Conservation (phyloP, 2,113 vertebrate species). For the Circaetus cinerascens region DNA sequence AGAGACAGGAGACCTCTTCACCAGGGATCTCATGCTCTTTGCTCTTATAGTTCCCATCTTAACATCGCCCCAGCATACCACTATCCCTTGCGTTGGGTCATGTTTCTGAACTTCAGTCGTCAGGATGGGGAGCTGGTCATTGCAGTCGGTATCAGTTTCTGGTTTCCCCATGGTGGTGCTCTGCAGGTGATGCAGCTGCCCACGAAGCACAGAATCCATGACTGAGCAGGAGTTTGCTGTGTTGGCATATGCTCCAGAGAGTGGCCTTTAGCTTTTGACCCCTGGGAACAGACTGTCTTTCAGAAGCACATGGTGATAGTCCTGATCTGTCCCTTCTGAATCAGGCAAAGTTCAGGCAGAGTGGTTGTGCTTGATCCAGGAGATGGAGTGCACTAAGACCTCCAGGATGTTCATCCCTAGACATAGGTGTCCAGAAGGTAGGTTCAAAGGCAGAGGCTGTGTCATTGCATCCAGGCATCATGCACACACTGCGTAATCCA, state of each 20-base stretch:
- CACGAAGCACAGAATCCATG: background rate
- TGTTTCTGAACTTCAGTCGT: background rate
- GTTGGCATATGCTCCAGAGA: background rate
- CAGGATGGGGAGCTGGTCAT: background rate
- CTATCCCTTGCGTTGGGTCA: background rate
- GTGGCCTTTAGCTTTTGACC: background rate
- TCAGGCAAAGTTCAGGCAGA: background rate
- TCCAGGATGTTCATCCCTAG: background rate
- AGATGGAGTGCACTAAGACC: background rate
- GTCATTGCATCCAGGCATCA: background rate
- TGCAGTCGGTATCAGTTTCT: background rate
- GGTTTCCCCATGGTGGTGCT: background rate
- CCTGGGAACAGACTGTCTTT: background rate
- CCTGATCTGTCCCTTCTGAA: background rate
- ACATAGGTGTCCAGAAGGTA: background rate
- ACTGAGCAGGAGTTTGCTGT: background rate
- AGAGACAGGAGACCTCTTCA: background rate
- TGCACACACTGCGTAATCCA: background rate
- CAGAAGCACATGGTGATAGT: background rate
- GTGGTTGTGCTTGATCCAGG: background rate
- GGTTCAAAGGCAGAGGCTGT: background rate
- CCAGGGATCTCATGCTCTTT: background rate
- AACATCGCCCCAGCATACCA: rapidly evolving
- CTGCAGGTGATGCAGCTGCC: background rate
- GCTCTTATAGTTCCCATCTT: background rate